Base-by-base conservation (phyloP, 2,888 invertebrate genomes). In the Cerastis leucographa region DNA sequence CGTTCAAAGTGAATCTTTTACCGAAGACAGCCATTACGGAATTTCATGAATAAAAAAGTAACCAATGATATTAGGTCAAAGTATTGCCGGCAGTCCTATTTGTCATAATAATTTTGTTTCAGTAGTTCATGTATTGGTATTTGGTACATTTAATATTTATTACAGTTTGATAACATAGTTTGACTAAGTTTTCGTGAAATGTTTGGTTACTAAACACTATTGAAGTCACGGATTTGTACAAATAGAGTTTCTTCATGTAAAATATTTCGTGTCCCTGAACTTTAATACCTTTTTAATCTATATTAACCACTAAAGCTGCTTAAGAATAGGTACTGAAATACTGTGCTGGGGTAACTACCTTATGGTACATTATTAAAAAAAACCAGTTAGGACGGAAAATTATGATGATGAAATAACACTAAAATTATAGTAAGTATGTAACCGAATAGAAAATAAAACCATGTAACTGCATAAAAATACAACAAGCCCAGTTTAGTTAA, bases 1-100 rank as follows among this genome's bases (percentile, higher is more conserved):
- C 9, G 65, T 72, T 83, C 44, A 76, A 76, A 83, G 73, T 83
- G 76, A 83, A 71, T 71, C 25, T 69, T 83, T 80, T 40, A 69
- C 49, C 11, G 69, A 59, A 25, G 72, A 83, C 74, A 78, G 42
- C 66, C n/a, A 44, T 76, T 68, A 74, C 70, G 22, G 44, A 70
- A 69, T 42, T 71, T 73, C 61, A 69, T 79, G 74, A 83, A 83
- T 81, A 77, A 75, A 77, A 75, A 74, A 73, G 49, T 71, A 80
- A 71, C 73, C 59, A 61, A 59, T 40, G 62, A 40, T 74, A 62
- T 69, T 61, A 80, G 61, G 69, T 75, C 78, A 74, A 70, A 80
- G 64, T 76, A 73, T 72, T 22, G 71, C 40, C 22, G 29, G 49
- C 22, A 61, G 65, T n/a, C 46, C 14, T 51, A 75, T 76, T 81